Conservation (phyloP, 23 tunicate genomes). For the Halocynthia aurantium region DNA sequence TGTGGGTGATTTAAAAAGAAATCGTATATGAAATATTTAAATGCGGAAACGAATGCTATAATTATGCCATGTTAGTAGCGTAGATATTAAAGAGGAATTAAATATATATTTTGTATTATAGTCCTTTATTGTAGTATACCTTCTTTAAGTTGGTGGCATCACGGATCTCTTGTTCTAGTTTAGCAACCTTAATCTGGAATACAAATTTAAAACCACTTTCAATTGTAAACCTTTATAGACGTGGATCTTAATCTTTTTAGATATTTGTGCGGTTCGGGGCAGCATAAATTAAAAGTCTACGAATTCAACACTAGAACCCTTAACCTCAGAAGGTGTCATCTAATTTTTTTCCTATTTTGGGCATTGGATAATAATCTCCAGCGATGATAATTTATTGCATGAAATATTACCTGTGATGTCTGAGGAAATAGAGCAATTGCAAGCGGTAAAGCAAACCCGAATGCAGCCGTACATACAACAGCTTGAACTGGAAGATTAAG, state of each 20-base stretch:
- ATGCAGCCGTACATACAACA: constrained; percentile 43
- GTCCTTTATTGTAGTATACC: constrained; percentile 56
- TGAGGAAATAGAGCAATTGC: constrained; percentile 97
- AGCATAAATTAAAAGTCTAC: neutral
- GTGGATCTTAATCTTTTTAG: no score
- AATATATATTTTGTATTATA: constrained; percentile 3
- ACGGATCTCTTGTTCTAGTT: constrained; percentile 45
- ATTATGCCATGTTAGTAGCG: no score
- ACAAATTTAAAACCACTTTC: neutral
- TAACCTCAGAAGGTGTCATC: no score
- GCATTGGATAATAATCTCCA: no score
- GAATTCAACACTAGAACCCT: neutral
- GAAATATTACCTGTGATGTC: constrained; percentile 34
- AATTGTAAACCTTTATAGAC: no score
- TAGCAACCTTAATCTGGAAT: constrained; percentile 19
- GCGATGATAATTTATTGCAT: neutral
- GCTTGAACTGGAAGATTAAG: constrained; percentile 49
- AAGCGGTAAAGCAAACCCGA: constrained; percentile 69
- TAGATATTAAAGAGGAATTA: no score
- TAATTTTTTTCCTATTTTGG: no score
- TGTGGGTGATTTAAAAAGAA: no score
- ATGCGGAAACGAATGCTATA: no score
- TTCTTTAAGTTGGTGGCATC: constrained; percentile 17
- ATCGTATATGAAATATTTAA: no score
- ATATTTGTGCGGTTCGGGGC: no score